Conservation (phyloP, 2,797 vertebrate genomes). For the Bothrops alternatus region DNA sequence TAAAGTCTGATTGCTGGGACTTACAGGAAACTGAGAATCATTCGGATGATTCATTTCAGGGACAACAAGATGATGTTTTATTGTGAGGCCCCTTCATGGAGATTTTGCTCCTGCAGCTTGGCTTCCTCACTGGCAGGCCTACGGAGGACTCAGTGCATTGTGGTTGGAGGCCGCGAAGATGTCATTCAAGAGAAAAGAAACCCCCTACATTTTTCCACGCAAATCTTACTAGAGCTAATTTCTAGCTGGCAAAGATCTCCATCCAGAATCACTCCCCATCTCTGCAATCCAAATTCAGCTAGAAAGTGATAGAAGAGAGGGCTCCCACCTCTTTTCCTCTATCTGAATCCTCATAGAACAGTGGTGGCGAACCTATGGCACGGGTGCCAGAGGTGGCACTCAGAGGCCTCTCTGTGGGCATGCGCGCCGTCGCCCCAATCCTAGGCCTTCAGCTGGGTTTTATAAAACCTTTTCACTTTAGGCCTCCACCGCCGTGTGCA, state of each 20-base stretch:
- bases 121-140: background rate
- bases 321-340: background rate
- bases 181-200: too few species aligned
- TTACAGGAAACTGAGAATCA: background rate
- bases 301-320: background rate
- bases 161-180: background rate
- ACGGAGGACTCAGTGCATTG: background rate
- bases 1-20: background rate
- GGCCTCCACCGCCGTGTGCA: too few species aligned
- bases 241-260: background rate
- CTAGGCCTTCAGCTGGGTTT: too few species aligned
- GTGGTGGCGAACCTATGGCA: too few species aligned
- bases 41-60: background rate
- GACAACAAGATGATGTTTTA: background rate
- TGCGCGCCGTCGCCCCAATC: too few species aligned
- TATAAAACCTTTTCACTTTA: too few species aligned
- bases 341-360: background rate
- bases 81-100: rapidly evolving
- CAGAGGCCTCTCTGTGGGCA: too few species aligned
- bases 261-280: background rate
- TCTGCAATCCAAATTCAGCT: background rate
- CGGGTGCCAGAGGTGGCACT: too few species aligned
- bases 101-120: conserved; percentile 29
- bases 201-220: background rate
- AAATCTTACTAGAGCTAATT: background rate